phyloP scores from a whole-genome alignment of 2,113 vertebrate genomes.

The Hyperopisus bebe region DNA sequence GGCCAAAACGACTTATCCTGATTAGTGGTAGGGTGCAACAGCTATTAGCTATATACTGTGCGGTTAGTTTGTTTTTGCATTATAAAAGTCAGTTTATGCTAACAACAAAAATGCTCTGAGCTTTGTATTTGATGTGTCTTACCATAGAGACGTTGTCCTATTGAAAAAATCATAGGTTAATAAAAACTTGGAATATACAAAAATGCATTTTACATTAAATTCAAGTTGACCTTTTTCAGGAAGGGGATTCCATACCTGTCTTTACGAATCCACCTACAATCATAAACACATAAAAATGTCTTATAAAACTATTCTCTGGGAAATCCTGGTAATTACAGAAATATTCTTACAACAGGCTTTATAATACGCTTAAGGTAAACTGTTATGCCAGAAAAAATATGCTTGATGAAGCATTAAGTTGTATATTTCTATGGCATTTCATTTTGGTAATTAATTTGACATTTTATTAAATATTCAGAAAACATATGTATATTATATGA shows the following conservation, averaged over 20 bases:
- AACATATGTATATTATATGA: background rate
- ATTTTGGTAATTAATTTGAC: background rate
- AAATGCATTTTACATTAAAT: slow-evolving; percentile 16
- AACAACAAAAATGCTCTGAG: background rate
- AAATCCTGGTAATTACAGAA: background rate
- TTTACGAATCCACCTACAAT: slow-evolving; percentile 47
- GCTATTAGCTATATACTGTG: background rate
- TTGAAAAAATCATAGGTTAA: slow-evolving; percentile 24
- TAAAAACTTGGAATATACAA: slow-evolving; percentile 8
- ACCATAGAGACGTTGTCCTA: slow-evolving; percentile 40
- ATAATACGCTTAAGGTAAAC: background rate
- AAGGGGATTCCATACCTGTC: slow-evolving; percentile 36
- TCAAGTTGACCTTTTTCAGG: background rate
- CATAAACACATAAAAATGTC: slow-evolving; percentile 22
- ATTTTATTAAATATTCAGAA: background rate
- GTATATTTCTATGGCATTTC: background rate
- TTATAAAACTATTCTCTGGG: slow-evolving; percentile 7
- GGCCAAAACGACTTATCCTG: background rate
- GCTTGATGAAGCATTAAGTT: background rate
- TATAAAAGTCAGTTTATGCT: background rate
- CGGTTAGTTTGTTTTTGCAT: background rate
- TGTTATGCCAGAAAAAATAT: background rate
- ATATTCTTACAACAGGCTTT: background rate
- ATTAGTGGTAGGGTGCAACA: background rate
- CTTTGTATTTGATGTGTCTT: slow-evolving; percentile 24